These are phyloP conservation scores for Patiria pectinifera DNA, from an alignment of 53 echinoderm and acorn worm genomes.

Conservation along the genomic window DNA sequence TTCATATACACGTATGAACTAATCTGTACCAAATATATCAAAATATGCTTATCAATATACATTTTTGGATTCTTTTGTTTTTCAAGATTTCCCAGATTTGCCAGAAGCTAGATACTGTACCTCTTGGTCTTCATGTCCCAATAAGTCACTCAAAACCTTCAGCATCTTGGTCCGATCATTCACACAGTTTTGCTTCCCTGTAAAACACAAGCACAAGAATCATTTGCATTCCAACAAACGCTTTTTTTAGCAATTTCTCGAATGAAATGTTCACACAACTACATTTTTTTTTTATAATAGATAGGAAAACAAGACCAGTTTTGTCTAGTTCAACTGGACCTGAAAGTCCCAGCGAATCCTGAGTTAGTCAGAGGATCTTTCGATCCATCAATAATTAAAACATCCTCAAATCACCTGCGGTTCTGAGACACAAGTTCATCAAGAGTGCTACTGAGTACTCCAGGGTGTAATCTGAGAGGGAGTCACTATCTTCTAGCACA, in stretches of 20 bases:
- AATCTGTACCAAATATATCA: no score
- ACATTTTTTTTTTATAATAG: no score
- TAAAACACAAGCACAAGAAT: not conserved
- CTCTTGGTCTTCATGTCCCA: slow-evolving; percentile 98
- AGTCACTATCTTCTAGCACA: slow-evolving; percentile 89
- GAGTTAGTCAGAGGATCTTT: no score
- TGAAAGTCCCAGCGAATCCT: no score
- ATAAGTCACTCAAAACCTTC: slow-evolving; percentile 89
- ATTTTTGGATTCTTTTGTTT: not conserved
- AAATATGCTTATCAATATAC: no score
- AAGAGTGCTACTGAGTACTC: slow-evolving; percentile 94
- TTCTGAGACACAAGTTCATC: slow-evolving; percentile 97
- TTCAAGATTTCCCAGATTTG: not conserved
- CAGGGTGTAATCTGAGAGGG: slow-evolving; percentile 93
- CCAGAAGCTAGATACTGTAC: slow-evolving; percentile 19
- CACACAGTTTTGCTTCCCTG: slow-evolving; percentile 89
- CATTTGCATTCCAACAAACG: not conserved
- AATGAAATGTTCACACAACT: no score
- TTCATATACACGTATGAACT: no score
- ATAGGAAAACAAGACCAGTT: no score
- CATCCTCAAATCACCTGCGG: slow-evolving; percentile 66
- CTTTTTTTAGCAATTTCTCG: no score
- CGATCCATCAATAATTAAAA: not conserved
- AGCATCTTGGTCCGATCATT: slow-evolving; percentile 75
- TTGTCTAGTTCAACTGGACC: no score